Evolutionary conservation across 1,140 invertebrate genomes (phyloP).

Genomic region (Nomia melanderi): DNA sequence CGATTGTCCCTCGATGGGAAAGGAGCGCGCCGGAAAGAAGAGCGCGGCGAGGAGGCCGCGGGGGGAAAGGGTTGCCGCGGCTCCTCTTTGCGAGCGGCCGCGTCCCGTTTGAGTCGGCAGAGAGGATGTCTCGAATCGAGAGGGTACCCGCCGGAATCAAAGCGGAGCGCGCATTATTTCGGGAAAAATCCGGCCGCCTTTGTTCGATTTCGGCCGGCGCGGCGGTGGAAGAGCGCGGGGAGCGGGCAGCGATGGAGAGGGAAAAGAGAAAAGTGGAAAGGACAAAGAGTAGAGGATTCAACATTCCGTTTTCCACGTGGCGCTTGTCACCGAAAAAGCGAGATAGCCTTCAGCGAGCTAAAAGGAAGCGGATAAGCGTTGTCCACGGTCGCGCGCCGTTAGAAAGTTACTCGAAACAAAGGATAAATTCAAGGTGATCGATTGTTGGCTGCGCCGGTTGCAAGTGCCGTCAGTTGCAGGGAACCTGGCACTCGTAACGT

Average conservation of each 20-base stretch:
- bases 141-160: neutral
- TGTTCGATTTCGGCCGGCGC: neutral
- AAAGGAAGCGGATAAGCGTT: constrained; percentile 11
- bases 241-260: neutral
- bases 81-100: neutral
- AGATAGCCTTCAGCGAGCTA: neutral
- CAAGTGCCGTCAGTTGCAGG: too few species aligned
- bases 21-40: too few species aligned
- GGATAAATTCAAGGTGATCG: too few species aligned
- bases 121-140: neutral
- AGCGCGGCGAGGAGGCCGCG: too few species aligned
- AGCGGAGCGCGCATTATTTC: constrained; percentile 13
- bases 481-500: too few species aligned
- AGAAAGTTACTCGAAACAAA: too few species aligned
- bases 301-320: neutral
- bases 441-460: too few species aligned
- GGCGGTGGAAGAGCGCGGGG: neutral
- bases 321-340: neutral
- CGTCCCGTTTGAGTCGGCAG: constrained; percentile 6
- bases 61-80: neutral
- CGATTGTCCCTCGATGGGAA: constrained; percentile 12
- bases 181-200: constrained; percentile 12
- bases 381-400: too few species aligned
- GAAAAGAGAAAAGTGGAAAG: neutral
- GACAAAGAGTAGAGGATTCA: too few species aligned